phyloP scores from a whole-genome alignment of 2,888 invertebrate genomes.

The Pyrocoelia pectoralis region DNA sequence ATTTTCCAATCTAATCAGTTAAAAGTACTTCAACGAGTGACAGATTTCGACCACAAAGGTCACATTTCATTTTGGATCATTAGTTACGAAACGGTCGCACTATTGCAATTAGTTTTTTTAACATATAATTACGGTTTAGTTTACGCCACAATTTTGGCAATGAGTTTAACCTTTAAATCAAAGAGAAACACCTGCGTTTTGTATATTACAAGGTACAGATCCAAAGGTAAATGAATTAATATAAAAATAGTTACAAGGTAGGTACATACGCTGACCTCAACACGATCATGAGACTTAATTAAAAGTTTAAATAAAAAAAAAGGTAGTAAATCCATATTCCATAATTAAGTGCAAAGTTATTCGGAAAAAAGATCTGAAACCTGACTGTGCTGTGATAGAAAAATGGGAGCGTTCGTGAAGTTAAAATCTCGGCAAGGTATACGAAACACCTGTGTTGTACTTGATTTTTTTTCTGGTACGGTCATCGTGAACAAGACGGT shows the following conservation, averaged over 20 bases:
- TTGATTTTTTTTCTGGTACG: conserved; percentile 25
- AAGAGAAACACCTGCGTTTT: conserved; percentile 26
- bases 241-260: conserved; percentile 15
- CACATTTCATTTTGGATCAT: no score
- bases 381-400: background rate
- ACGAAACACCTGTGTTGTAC: conserved; percentile 33
- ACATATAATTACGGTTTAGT: no score
- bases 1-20: no score
- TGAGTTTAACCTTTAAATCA: conserved; percentile 22
- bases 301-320: no score
- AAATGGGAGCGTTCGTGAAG: conserved; percentile 10
- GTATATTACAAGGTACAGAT: conserved; percentile 23
- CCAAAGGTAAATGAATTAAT: conserved; percentile 13
- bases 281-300: background rate
- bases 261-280: conserved; percentile 10
- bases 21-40: no score
- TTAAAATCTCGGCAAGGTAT: conserved; percentile 6
- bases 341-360: no score
- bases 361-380: background rate
- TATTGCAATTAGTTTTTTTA: no score
- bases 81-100: no score
- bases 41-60: no score
- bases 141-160: conserved; percentile 1
- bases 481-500: conserved; percentile 28
- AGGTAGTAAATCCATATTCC: no score